Evolutionary conservation across 2,113 vertebrate genomes (phyloP).

Genomic region (Misgurnus mizolepis): DNA sequence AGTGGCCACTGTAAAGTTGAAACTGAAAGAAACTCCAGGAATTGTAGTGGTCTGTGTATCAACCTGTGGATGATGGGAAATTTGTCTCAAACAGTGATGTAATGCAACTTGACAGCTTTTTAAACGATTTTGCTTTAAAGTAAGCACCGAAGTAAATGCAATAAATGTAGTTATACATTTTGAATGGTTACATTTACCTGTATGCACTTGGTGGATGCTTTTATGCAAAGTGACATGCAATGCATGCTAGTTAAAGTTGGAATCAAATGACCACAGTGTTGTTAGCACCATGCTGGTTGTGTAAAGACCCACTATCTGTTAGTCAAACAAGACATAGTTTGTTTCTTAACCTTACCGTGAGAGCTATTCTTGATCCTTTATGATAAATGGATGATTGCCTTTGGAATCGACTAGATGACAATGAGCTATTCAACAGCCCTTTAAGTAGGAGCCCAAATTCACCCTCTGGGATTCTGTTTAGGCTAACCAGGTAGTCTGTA

Average conservation of each 20-base stretch:
- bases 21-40: constrained; percentile 51
- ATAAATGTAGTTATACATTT: too few species aligned
- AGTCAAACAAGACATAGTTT: too few species aligned
- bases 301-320: not conserved
- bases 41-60: constrained; percentile 36
- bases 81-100: not conserved
- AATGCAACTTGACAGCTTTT: too few species aligned
- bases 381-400: constrained; percentile 50
- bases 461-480: not conserved
- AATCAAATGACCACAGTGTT: too few species aligned
- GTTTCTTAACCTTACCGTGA: constrained; percentile 57
- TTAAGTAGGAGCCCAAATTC: not conserved
- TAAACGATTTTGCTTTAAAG: too few species aligned
- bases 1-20: constrained; percentile 61
- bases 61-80: constrained; percentile 51
- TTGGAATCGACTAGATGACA: not conserved
- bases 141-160: too few species aligned
- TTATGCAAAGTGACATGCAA: too few species aligned
- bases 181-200: too few species aligned
- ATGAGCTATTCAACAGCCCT: not conserved
- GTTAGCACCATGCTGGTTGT: too few species aligned
- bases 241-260: too few species aligned
- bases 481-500: not conserved
- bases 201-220: too few species aligned
- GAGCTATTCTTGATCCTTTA: constrained; percentile 58